Percentiles rank a stretch among this genome's conserved stretches.
These are phyloP conservation scores for Perca schrenkii DNA, from an alignment of 2,113 vertebrate genomes.

Conservation along the genomic window DNA sequence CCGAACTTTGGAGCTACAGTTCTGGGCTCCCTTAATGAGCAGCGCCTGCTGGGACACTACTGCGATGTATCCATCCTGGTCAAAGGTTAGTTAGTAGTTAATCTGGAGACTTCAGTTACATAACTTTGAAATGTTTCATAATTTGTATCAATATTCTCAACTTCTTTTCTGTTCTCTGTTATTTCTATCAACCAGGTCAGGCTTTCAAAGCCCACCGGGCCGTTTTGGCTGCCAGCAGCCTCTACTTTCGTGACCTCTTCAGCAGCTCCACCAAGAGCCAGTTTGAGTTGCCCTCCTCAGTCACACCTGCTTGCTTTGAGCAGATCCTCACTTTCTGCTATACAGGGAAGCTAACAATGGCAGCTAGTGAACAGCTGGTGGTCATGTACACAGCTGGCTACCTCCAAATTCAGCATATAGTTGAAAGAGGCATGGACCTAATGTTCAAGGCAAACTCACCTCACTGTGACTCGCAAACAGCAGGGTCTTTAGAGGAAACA, in stretches of 20 bases:
- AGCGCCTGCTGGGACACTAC: slow-evolving; percentile 96
- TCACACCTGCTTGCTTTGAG: slow-evolving; percentile 97
- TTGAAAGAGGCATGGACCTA: slow-evolving; percentile 97
- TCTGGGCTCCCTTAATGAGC: slow-evolving; percentile 96
- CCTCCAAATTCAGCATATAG: slow-evolving; percentile 99
- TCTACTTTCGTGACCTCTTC: slow-evolving; percentile 98
- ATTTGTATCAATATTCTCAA: slow-evolving; percentile 18
- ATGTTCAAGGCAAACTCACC: slow-evolving; percentile 99
- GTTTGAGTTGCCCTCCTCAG: slow-evolving; percentile 96
- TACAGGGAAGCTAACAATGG: slow-evolving; percentile 98
- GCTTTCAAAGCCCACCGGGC: slow-evolving; percentile 98
- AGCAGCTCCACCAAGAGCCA: slow-evolving; percentile 95
- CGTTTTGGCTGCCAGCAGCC: slow-evolving; percentile 96
- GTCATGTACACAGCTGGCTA: slow-evolving; percentile 99
- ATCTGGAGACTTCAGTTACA: background rate
- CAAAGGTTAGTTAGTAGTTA: slow-evolving; percentile 82
- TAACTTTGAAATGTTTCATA: background rate
- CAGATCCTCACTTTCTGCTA: slow-evolving; percentile 99
- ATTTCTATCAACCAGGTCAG: slow-evolving; percentile 82
- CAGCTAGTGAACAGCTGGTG: slow-evolving; percentile 98
- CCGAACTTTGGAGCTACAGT: slow-evolving; percentile 98
- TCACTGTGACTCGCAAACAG: slow-evolving; percentile 97
- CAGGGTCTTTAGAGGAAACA: slow-evolving; percentile 92
- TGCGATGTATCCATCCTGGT: slow-evolving; percentile 99
- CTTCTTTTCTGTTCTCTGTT: slow-evolving; percentile 24